Evolutionary conservation across 2,888 invertebrate genomes (phyloP).

Genomic region (Panzeria rudis): DNA sequence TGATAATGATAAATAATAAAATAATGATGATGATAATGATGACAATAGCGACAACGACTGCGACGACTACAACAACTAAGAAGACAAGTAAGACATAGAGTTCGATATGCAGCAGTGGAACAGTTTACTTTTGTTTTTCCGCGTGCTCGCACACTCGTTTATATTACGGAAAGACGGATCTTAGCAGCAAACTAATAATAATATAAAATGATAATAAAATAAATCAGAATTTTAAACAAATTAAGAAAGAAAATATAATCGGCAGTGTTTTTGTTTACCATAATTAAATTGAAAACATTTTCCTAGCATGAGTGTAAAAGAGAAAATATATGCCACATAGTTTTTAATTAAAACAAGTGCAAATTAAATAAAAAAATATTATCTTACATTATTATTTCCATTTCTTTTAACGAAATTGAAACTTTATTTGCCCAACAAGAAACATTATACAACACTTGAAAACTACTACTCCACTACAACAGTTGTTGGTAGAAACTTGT

Average conservation of each 20-base stretch:
- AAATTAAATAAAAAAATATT: conserved; percentile 5
- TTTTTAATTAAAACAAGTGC: conserved; percentile 12
- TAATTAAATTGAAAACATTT: conserved; percentile 14
- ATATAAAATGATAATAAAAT: conserved; percentile 22
- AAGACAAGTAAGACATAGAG: conserved; percentile 64
- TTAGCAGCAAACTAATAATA: conserved; percentile 43
- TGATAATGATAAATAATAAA: conserved; percentile 52
- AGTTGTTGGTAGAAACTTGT: conserved; percentile 17
- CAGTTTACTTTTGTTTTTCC: conserved; percentile 84
- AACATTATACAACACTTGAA: conserved; percentile 61
- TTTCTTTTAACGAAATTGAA: conserved; percentile 3
- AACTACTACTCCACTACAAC: conserved; percentile 27
- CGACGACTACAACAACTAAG: conserved; percentile 67
- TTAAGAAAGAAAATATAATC: conserved; percentile 30
- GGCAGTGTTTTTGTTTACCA: conserved; percentile 45
- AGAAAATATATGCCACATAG: conserved; percentile 7
- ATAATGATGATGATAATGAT: conserved; percentile 52
- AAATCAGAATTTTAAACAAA: conserved; percentile 22
- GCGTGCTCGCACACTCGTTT: conserved; percentile 83
- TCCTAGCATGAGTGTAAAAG: neutral
- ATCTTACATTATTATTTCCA: neutral
- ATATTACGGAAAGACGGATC: conserved; percentile 72
- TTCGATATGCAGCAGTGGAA: conserved; percentile 77
- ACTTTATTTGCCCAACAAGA: conserved; percentile 11
- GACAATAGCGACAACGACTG: conserved; percentile 30